These are phyloP conservation scores for Taxidea taxus DNA, from an alignment of 2,113 vertebrate genomes.

Conservation along the genomic window DNA sequence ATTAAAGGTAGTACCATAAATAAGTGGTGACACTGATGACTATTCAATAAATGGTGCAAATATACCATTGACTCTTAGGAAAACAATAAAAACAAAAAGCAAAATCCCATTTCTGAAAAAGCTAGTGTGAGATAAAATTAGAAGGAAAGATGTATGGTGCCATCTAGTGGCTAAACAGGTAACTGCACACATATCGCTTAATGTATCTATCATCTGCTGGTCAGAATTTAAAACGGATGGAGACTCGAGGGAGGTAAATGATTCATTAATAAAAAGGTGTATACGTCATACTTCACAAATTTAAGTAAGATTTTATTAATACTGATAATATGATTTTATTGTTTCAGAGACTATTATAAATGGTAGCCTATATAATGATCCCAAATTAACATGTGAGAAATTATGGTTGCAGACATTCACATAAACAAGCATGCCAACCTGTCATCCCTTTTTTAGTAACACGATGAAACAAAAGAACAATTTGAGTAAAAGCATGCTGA, in stretches of 20 bases:
- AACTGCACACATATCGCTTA: constrained; percentile 19
- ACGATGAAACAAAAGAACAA: constrained; percentile 62
- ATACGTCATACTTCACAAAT: background rate
- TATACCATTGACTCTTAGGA: background rate
- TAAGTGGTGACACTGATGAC: background rate
- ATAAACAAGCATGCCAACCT: constrained; percentile 62
- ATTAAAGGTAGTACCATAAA: background rate
- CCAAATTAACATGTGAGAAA: constrained; percentile 21
- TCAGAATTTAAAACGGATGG: constrained; percentile 14
- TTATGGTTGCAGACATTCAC: constrained; percentile 51
- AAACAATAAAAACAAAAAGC: constrained; percentile 10
- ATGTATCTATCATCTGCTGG: background rate
- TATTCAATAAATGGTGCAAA: background rate
- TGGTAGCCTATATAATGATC: background rate
- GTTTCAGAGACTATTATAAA: background rate
- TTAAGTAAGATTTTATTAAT: background rate
- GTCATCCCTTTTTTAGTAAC: constrained; percentile 60
- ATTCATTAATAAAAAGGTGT: constrained; percentile 37
- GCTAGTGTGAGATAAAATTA: constrained; percentile 35
- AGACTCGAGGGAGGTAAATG: background rate
- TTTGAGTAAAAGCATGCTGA: constrained; percentile 47
- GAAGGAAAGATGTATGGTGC: constrained; percentile 72
- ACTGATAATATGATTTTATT: background rate
- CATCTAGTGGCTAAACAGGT: constrained; percentile 57
- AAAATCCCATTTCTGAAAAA: constrained; percentile 37